Conservation (phyloP, 2,113 vertebrate genomes). For the Megaceryle torquata region DNA sequence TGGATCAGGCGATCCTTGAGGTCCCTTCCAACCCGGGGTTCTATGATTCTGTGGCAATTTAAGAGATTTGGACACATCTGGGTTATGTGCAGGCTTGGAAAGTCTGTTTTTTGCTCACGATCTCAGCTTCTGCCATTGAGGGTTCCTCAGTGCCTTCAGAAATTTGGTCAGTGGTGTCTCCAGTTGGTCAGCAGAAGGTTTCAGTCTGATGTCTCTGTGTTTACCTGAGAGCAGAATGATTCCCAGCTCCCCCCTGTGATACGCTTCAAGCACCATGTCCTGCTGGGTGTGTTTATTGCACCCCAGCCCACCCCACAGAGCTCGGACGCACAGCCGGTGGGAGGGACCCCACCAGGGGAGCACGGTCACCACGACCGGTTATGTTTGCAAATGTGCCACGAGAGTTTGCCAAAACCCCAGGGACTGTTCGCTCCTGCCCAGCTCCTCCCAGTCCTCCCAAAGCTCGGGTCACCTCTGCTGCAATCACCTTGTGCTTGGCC, state of each 20-base stretch:
- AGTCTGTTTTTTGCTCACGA: neutral
- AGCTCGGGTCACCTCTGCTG: neutral
- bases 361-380: rapidly evolving
- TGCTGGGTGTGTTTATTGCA: neutral
- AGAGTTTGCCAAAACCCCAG: neutral
- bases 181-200: neutral
- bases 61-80: neutral
- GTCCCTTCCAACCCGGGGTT: neutral
- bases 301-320: neutral
- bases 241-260: neutral
- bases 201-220: neutral
- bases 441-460: neutral
- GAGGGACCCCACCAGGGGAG: neutral
- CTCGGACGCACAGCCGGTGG: neutral
- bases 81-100: neutral
- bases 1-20: neutral
- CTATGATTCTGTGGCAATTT: neutral
- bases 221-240: neutral
- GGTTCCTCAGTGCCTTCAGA: neutral
- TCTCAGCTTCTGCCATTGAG: neutral
- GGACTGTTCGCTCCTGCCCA: rapidly evolving
- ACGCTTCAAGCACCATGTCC: rapidly evolving
- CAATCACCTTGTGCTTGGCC: rapidly evolving
- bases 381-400: neutral
- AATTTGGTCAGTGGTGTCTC: neutral